Conservation (phyloP, 2,113 vertebrate genomes). For the Oophaga pumilio region DNA sequence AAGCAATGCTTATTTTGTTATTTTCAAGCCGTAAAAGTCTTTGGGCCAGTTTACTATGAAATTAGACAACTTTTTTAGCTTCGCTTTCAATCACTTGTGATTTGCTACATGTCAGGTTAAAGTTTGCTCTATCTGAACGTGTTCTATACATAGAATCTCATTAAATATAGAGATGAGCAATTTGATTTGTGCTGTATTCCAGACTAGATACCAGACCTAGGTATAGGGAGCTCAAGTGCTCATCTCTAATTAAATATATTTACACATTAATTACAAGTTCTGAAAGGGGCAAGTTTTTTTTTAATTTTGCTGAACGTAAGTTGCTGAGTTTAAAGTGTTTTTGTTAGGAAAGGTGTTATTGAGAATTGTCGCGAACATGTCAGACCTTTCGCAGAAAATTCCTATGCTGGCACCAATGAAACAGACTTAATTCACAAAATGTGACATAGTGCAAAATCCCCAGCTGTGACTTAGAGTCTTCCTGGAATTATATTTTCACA, state of each 20-base stretch:
- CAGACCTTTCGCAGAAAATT: conserved; percentile 7
- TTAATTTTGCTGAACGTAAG: background rate
- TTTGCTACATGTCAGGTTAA: too few relatives aligned
- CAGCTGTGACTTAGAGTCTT: conserved; percentile 11
- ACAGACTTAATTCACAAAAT: conserved; percentile 44
- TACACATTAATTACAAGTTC: background rate
- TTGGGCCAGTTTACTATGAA: too few relatives aligned
- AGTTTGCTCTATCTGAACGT: too few relatives aligned
- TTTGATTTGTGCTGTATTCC: too few relatives aligned
- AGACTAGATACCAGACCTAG: too few relatives aligned
- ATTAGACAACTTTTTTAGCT: too few relatives aligned
- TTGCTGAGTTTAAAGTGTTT: background rate
- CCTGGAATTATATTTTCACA: conserved; percentile 40
- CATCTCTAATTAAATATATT: background rate
- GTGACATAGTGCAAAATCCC: conserved; percentile 15
- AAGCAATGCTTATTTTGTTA: too few relatives aligned
- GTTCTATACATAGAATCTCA: too few relatives aligned
- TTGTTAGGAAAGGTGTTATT: conserved; percentile 3
- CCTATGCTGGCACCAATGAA: background rate
- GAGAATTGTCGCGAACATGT: conserved; percentile 10
- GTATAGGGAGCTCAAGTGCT: too few relatives aligned
- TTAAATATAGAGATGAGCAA: too few relatives aligned
- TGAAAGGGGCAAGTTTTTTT: background rate
- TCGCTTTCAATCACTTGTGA: too few relatives aligned
- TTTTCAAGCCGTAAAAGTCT: too few relatives aligned